phyloP scores from a whole-genome alignment of 2,888 invertebrate species.

The Cheilosia vulpina region DNA sequence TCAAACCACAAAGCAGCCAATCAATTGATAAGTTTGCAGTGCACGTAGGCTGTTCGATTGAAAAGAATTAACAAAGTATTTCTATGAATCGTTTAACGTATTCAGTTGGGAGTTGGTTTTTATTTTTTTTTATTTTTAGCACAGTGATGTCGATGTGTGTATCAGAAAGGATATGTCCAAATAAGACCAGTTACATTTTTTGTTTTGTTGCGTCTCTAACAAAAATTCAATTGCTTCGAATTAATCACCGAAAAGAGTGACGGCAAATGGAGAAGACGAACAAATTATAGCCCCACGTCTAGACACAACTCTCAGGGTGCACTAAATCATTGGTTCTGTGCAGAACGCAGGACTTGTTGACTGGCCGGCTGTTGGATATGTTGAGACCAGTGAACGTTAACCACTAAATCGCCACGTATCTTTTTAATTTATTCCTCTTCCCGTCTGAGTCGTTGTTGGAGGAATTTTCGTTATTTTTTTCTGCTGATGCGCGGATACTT shows the following conservation, averaged over 20 bases:
- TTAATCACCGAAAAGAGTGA: conserved; percentile 52
- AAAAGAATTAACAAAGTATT: conserved; percentile 17
- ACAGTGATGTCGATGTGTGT: conserved; percentile 14
- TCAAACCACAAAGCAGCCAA: conserved; percentile 37
- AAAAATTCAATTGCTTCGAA: conserved; percentile 50
- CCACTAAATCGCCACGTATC: conserved; percentile 36
- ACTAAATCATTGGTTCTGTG: conserved; percentile 60
- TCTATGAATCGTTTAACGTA: conserved; percentile 25
- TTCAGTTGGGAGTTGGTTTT: conserved; percentile 1
- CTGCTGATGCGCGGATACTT: conserved; percentile 6
- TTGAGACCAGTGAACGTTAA: conserved; percentile 36
- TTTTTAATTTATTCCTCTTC: conserved; percentile 54
- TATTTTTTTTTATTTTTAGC: conserved; percentile 47
- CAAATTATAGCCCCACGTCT: conserved; percentile 54
- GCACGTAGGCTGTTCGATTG: conserved; percentile 56
- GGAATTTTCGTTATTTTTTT: conserved; percentile 11
- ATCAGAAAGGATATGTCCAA: conserved; percentile 38
- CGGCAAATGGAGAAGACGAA: conserved; percentile 3
- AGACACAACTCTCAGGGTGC: conserved; percentile 53
- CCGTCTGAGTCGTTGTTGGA: conserved; percentile 4
- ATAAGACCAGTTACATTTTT: conserved; percentile 17
- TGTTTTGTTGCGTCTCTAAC: background rate
- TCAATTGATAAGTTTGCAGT: conserved; percentile 62
- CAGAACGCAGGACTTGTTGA: conserved; percentile 45
- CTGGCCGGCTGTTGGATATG: conserved; percentile 6